Conservation (phyloP, 1,140 invertebrate genomes). For the Melanaphis sacchari region DNA sequence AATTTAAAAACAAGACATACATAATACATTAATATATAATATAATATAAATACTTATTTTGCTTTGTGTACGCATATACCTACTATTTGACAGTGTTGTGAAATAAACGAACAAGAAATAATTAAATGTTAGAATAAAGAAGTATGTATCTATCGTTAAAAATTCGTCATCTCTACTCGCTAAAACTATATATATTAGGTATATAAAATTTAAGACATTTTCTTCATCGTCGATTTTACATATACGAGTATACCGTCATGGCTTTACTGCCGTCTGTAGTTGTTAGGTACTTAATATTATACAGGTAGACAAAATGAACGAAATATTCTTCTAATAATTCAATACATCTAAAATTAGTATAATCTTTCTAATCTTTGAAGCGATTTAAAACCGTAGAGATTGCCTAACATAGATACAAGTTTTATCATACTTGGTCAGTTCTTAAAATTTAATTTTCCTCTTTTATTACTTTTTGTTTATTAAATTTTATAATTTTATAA, state of each 20-base stretch:
- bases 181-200: no score
- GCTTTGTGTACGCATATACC: not conserved
- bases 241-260: no score
- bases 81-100: not conserved
- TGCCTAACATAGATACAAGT: not conserved
- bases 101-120: not conserved
- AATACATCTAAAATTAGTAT: not conserved
- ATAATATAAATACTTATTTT: not conserved
- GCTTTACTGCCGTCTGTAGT: no score
- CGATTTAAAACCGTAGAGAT: not conserved
- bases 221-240: no score
- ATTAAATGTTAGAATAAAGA: not conserved
- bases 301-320: no score
- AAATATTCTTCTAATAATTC: no score
- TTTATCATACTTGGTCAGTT: not conserved
- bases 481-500: no score
- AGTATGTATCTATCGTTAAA: no score
- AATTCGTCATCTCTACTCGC: no score
- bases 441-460: not conserved
- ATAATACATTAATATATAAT: not conserved
- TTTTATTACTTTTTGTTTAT: not conserved
- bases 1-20: no score
- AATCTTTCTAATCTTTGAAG: not conserved
- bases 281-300: no score
- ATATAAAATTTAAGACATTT: no score